Evolutionary conservation across 2,888 invertebrate species (phyloP), one percentile per base, ranked within the genome.

Genomic region (Pollenia labialis): DNA sequence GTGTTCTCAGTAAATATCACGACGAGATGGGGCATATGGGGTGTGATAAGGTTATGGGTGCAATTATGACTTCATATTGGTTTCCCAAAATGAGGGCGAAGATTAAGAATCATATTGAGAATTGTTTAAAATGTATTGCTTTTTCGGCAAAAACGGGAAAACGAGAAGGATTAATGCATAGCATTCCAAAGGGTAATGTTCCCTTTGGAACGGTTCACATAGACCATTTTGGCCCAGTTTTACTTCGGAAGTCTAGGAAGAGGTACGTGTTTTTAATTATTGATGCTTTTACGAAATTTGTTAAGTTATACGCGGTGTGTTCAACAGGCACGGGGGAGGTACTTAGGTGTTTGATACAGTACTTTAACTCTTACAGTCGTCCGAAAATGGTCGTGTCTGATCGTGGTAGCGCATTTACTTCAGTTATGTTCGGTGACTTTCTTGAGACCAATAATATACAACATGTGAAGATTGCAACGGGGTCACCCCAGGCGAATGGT

Each of bases 401-500:
- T 58, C 44, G 48, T 12, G 46, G 72, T 4, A 58, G 46, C n/a
- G 18, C 44, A n/a, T 72, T 72, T n/a, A 72, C 72, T 11, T 72
- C 72, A 0, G 12, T 14, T 9, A 58, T 32, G 32, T 32, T 32
- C 1, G 32, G 32, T 32, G 1, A 32, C 6, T 32, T 32, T 32
- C 6, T 32, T 23, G 4, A 44, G 46, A n/a, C 16, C 2, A 56
- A 56, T 58, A 72, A 71, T 74, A 44, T 81, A 18, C 64, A 44
- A 18, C 56, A 74, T 48, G 46, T 81, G 12, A 81, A 66, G 56
- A 54, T 74, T 12, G 72, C 74, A 8, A 66, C 72, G 0, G 68
- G 46, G 42, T 81, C 81, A 48, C 68, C 81, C 9, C 75, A 81
- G 58, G 75, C 75, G 12, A 82, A 75, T 32, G 69, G 75, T 1